Evolutionary conservation across 2,113 vertebrate genomes (phyloP), one percentile per base, ranked within the genome.

Genomic region (Sorex fumeus): DNA sequence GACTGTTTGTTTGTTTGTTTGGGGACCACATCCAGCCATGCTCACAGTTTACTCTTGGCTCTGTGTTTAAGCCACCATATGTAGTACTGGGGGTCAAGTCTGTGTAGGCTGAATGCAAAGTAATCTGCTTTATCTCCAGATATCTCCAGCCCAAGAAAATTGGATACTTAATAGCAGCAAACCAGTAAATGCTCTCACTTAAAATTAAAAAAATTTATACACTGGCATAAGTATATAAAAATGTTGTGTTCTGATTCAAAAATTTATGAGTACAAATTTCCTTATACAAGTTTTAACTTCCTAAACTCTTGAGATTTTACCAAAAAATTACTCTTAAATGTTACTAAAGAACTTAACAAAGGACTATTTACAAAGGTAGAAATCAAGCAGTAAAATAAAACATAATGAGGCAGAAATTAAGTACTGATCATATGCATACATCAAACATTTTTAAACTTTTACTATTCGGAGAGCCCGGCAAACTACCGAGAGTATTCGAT

Each of bases 301-400:
- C 57, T 83, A 45, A 88, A 91, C 45, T 69, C 47, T 76, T 84
- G 15, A 78, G 19, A 88, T 67, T 82, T 82, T 43, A 18, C 5
- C 5, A 47, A 91, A 40, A 76, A 90, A 5, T 71, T 80, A 82
- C 30, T 80, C 75, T 32, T 25, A 86, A 88, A 70, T 67, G 84
- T 34, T 36, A 66, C n/a, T 67, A 34, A 76, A 93, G 11, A 30
- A 90, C 76, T 6, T 76, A 83, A 69, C 3, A 60, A 67, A 87
- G 86, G 45, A 66, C 27, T 90, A n/a, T 60, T 74, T 32, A 87
- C 28, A 93, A 67, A 21, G 45, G 77, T 23, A 84, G 62, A 87
- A 84, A 64, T 62, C 64, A n/a, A 88, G 67, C 3, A 50, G 62
- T n/a, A 67, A 21, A 85, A 67, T 77, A 89, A 72, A 91, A 25